phyloP scores from a whole-genome alignment of 2,888 invertebrate genomes.

The Epistrophe eligans region DNA sequence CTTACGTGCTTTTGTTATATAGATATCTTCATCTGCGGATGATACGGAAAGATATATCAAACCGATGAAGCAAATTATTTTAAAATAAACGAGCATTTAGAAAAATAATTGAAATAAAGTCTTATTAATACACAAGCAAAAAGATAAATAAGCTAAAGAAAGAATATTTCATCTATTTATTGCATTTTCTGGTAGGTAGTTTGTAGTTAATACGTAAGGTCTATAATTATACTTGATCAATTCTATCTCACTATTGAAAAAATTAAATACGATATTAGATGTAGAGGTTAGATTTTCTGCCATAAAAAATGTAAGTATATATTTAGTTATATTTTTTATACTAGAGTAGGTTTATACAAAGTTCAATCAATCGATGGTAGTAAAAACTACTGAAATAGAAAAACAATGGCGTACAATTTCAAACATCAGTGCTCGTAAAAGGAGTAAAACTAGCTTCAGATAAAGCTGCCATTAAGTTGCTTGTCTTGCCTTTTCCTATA shows the following conservation, averaged over 20 bases:
- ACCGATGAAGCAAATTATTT: conserved; percentile 25
- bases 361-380: background rate
- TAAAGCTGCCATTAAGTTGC: too few species aligned
- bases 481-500: too few species aligned
- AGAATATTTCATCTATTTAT: conserved; percentile 54
- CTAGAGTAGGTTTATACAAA: background rate
- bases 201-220: conserved; percentile 22
- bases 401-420: background rate
- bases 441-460: too few species aligned
- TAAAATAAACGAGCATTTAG: conserved; percentile 20
- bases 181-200: conserved; percentile 23
- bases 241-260: conserved; percentile 7
- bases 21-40: conserved; percentile 31
- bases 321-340: background rate
- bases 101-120: conserved; percentile 6
- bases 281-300: conserved; percentile 23
- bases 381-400: background rate
- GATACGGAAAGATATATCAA: conserved; percentile 22
- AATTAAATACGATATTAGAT: conserved; percentile 41
- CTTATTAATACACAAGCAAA: conserved; percentile 27
- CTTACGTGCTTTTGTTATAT: conserved; percentile 59
- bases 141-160: conserved; percentile 22
- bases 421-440: too few species aligned
- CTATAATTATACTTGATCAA: conserved; percentile 34
- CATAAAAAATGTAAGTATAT: background rate